Percentiles rank a stretch among this genome's conserved stretches.
Evolutionary conservation across 2,113 vertebrate genomes (phyloP).

Genomic region (Nematolebias whitei): DNA sequence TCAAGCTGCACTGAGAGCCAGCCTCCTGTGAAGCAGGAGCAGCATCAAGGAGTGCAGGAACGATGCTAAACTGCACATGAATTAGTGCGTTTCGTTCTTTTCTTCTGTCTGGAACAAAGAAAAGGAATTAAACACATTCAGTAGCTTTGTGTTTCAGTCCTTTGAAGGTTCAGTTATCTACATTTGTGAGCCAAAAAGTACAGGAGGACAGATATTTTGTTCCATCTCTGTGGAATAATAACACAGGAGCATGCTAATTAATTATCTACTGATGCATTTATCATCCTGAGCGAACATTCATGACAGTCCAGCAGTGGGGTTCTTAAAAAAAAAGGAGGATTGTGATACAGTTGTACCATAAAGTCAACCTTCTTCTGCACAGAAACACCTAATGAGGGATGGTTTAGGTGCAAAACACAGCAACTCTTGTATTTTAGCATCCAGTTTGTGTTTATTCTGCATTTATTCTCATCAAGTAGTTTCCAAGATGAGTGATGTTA

Average conservation of each 20-base stretch:
- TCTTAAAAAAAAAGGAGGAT: neutral
- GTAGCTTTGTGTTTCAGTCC: neutral
- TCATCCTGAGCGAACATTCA: slow-evolving; percentile 14
- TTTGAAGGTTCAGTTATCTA: too few species aligned
- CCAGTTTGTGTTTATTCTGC: too few species aligned
- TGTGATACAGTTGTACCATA: neutral
- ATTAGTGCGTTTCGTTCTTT: slow-evolving; percentile 5
- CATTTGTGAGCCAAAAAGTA: too few species aligned
- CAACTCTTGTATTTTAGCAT: too few species aligned
- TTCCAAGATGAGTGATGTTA: too few species aligned
- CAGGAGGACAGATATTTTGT: neutral
- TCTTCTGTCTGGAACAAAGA: neutral
- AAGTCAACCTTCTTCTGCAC: slow-evolving; percentile 5
- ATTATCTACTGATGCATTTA: slow-evolving; percentile 55
- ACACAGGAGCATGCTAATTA: slow-evolving; percentile 53
- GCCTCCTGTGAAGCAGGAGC: slow-evolving; percentile 1
- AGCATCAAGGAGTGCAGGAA: slow-evolving; percentile 32
- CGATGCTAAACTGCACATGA: slow-evolving; percentile 26
- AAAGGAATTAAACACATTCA: slow-evolving; percentile 12
- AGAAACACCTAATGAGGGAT: too few species aligned
- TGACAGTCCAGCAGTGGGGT: slow-evolving; percentile 26
- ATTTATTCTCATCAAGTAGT: too few species aligned
- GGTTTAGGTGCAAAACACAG: too few species aligned
- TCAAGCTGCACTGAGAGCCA: slow-evolving; percentile 18
- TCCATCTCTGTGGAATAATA: slow-evolving; percentile 58